Base-by-base conservation (phyloP, 1,140 invertebrate species). In the Sarcophaga bullata region DNA sequence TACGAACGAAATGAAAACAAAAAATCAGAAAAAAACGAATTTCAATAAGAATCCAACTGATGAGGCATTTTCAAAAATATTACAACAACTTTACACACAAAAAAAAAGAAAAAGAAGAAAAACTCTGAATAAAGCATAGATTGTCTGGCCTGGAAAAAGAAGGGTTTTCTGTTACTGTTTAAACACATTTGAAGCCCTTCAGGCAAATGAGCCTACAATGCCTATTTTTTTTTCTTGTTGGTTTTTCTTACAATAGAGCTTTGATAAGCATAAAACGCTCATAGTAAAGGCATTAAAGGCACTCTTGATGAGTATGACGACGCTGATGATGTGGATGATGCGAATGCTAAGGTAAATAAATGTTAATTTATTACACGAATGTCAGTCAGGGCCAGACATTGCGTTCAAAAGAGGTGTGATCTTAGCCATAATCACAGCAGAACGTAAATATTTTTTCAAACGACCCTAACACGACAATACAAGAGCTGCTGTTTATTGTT, bases 351-450 rank as follows among this genome's bases (percentile, higher is more conserved):
- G 19, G 62, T 78, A 81, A 81, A 81, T 81, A 81, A 81, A 81
- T 52, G 52, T 62, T 68, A 81, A 81, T 81, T 81, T 81, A 81
- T 81, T 81, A 72, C 80, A 81, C 46, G 54, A 81, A 81, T 58
- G 80, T 81, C 80, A 81, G 80, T 81, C 80, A 81, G 80, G 80
- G 52, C 54, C 80, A 81, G 80, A 80, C 80, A 76, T 54, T 48
- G 73, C 73, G 73, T 48, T 76, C 73, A 76, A 76, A 76, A 50
- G 19, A 78, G 54, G 80, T 81, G 80, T 72, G 80, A 81, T 81
- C 80, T 81, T 81, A 62, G 46, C 15, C 80, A 68, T 81, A 72
- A 81, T 81, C 80, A n/a, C 15, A 17, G 17, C 19, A 48, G 50
- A 78, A 52, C 73, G n/a, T 19, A 78, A 49, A 52, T 25, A 37